A percentile compares a stretch with the other conserved stretches of the same genome.
phyloP scores from a whole-genome alignment of 2,797 vertebrate species.

The Bradypodion pumilum region DNA sequence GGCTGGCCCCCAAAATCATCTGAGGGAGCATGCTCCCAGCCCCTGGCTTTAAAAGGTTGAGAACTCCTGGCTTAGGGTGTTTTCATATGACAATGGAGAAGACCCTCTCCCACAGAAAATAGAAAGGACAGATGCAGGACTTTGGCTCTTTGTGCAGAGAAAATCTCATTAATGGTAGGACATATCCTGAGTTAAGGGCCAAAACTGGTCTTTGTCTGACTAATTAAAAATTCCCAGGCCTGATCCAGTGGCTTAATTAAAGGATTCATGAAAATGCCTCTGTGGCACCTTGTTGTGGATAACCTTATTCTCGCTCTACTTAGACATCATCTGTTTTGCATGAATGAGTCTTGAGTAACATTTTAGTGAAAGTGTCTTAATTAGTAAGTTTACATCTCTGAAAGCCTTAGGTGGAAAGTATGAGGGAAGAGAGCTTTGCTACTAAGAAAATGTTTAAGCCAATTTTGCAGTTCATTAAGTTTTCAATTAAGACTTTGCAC shows the following conservation, averaged over 20 bases:
- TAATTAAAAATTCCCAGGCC: not conserved
- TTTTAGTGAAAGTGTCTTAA: slow-evolving; percentile 8
- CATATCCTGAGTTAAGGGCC: not conserved
- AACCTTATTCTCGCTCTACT: not conserved
- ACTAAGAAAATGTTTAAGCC: slow-evolving; percentile 39
- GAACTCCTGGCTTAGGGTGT: too few species aligned
- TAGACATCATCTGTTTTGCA: not conserved
- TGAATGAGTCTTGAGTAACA: slow-evolving; percentile 16
- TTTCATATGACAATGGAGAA: too few species aligned
- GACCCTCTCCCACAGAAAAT: too few species aligned
- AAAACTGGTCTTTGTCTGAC: not conserved
- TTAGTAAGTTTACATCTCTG: slow-evolving; percentile 8
- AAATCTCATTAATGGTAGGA: not conserved
- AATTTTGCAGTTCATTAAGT: slow-evolving; percentile 51
- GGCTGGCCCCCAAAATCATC: too few species aligned
- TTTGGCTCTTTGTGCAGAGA: not conserved
- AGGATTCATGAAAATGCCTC: not conserved
- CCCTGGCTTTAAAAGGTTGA: too few species aligned
- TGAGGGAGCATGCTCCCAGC: too few species aligned
- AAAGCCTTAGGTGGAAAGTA: slow-evolving; percentile 6
- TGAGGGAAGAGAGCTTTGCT: slow-evolving; percentile 15
- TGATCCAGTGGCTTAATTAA: not conserved
- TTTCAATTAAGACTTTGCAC: slow-evolving; percentile 26
- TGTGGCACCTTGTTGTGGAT: not conserved
- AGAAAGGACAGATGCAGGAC: not conserved